Percentiles rank a stretch among this genome's conserved stretches.
Evolutionary conservation across 35 echinoderm and acorn worm genomes (phyloP).

Genomic region (Hemicentrotus pulcherrimus): DNA sequence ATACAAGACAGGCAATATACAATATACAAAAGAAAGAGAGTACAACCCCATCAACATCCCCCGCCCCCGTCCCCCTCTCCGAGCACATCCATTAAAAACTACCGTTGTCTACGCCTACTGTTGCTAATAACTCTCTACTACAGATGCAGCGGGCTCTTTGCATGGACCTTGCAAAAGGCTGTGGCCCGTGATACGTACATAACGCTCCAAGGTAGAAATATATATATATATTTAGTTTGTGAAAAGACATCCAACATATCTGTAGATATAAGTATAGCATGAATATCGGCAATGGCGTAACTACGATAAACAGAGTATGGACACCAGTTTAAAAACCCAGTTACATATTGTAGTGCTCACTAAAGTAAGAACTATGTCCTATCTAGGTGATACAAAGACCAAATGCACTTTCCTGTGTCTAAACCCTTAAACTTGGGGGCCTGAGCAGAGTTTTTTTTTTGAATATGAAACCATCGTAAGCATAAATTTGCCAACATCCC

Average conservation of each 20-base stretch:
- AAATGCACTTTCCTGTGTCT: too few species aligned
- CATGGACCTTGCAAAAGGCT: not conserved
- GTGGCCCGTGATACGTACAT: not conserved
- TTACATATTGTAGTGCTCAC: too few species aligned
- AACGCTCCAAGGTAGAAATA: not conserved
- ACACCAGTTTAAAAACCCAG: too few species aligned
- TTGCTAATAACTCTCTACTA: not conserved
- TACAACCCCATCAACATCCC: not conserved
- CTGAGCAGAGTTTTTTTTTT: too few species aligned
- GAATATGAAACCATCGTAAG: too few species aligned
- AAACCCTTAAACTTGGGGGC: too few species aligned
- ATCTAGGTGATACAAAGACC: too few species aligned
- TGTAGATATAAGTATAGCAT: not conserved
- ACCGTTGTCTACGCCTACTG: not conserved
- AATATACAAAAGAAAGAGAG: constrained; percentile 34
- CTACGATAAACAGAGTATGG: too few species aligned
- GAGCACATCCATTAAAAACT: not conserved
- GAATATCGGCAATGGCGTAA: not conserved
- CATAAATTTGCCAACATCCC: too few species aligned
- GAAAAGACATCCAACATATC: not conserved
- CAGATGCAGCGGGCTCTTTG: not conserved
- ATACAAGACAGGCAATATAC: constrained; percentile 48
- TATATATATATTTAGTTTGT: not conserved
- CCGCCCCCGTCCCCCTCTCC: not conserved
- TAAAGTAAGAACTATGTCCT: too few species aligned